phyloP scores from a whole-genome alignment of 1,140 invertebrate genomes.

The Olivierus martensii region DNA sequence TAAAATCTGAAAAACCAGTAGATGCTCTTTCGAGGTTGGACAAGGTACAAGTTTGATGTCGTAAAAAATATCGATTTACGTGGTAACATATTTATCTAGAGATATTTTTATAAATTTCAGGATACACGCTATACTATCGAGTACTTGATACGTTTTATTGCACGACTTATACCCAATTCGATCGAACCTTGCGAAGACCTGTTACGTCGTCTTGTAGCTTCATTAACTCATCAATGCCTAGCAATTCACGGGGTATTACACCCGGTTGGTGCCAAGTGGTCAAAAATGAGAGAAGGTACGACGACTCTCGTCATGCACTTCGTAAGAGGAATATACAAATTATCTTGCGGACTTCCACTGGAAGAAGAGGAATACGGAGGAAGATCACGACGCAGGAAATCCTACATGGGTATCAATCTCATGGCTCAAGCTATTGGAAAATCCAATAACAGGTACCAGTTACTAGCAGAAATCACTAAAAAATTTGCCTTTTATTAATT shows the following conservation, averaged over 20 bases:
- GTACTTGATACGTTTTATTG: conserved; percentile 54
- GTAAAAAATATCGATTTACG: neutral
- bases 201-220: conserved; percentile 44
- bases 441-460: neutral
- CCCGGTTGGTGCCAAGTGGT: conserved; percentile 18
- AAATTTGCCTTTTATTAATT: too few species aligned
- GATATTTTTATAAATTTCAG: conserved; percentile 26
- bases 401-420: conserved; percentile 13
- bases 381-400: conserved; percentile 5
- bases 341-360: neutral
- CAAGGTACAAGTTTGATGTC: conserved; percentile 32
- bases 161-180: conserved; percentile 40
- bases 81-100: neutral
- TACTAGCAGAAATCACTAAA: too few species aligned
- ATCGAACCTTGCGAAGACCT: conserved; percentile 32
- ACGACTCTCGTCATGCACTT: conserved; percentile 36
- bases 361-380: neutral
- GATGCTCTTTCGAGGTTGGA: conserved; percentile 46
- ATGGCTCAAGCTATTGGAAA: conserved; percentile 17
- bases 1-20: conserved; percentile 28
- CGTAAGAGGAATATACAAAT: conserved; percentile 21
- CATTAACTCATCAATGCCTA: conserved; percentile 48
- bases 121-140: conserved; percentile 49
- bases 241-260: conserved; percentile 35
- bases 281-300: conserved; percentile 38